Conservation (phyloP, 2,888 invertebrate species). For the Orthonevra nobilis region DNA sequence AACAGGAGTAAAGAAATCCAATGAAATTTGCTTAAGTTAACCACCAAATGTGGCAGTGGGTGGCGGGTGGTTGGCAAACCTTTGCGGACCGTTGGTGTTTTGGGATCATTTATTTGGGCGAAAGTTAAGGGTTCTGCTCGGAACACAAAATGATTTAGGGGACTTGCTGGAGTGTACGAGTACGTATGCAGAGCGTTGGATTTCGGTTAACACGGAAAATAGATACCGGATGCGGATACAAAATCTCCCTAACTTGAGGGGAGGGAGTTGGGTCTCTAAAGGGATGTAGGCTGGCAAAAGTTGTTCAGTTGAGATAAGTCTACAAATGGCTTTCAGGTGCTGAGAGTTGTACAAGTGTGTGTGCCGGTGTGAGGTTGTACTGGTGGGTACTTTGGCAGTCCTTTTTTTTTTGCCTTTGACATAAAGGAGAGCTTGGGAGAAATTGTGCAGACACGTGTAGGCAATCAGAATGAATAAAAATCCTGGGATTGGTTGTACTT, state of each 20-base stretch:
- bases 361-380: background rate
- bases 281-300: background rate
- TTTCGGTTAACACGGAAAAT: background rate
- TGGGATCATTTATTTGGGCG: conserved; percentile 11
- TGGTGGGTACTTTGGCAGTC: background rate
- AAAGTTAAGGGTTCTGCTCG: background rate
- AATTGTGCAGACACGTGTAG: conserved; percentile 52
- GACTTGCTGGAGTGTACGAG: conserved; percentile 5
- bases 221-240: background rate
- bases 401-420: background rate
- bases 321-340: conserved; percentile 51
- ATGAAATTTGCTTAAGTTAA: conserved; percentile 15
- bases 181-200: background rate
- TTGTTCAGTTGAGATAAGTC: conserved; percentile 39
- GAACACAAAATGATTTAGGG: conserved; percentile 33
- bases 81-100: background rate
- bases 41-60: background rate
- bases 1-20: background rate
- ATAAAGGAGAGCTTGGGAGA: conserved; percentile 15
- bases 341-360: conserved; percentile 1
- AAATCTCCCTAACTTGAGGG: background rate
- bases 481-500: conserved; percentile 39
- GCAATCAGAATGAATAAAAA: conserved; percentile 56
- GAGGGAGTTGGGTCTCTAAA: background rate
- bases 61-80: background rate